phyloP scores from a whole-genome alignment of 2,113 vertebrate genomes.

The Caloenas nicobarica region DNA sequence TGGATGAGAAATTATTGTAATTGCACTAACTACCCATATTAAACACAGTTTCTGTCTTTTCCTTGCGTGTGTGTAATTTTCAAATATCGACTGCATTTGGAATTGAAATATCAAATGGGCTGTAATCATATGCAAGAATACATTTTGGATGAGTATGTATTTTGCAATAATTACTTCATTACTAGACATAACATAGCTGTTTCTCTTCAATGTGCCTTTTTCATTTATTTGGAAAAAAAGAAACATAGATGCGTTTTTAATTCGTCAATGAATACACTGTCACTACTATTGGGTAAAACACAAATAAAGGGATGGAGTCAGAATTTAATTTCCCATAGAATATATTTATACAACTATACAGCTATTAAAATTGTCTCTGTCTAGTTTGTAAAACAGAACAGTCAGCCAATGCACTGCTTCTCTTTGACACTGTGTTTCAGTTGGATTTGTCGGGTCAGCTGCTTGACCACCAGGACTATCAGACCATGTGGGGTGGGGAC shows the following conservation, averaged over 20 bases:
- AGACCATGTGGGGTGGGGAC: not conserved
- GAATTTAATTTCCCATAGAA: not conserved
- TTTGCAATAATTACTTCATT: constrained; percentile 18
- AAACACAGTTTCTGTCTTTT: not conserved
- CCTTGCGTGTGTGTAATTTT: not conserved
- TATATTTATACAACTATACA: not conserved
- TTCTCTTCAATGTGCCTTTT: not conserved
- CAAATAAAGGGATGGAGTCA: not conserved
- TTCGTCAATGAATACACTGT: not conserved
- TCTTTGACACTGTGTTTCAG: not conserved
- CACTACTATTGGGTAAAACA: not conserved
- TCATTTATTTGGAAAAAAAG: not conserved
- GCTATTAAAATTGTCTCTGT: not conserved
- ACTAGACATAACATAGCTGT: not conserved
- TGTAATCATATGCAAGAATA: not conserved
- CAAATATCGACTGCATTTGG: not conserved
- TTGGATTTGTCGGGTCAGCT: not conserved
- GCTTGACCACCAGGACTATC: not conserved
- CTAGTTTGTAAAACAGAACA: not conserved
- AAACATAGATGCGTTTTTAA: not conserved
- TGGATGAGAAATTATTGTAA: not conserved
- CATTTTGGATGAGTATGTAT: not conserved
- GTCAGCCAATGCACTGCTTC: not conserved
- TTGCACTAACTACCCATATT: not conserved
- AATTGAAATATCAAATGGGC: constrained; percentile 16